Conservation (phyloP, 2,888 invertebrate genomes). For the Nysson spinosus region DNA sequence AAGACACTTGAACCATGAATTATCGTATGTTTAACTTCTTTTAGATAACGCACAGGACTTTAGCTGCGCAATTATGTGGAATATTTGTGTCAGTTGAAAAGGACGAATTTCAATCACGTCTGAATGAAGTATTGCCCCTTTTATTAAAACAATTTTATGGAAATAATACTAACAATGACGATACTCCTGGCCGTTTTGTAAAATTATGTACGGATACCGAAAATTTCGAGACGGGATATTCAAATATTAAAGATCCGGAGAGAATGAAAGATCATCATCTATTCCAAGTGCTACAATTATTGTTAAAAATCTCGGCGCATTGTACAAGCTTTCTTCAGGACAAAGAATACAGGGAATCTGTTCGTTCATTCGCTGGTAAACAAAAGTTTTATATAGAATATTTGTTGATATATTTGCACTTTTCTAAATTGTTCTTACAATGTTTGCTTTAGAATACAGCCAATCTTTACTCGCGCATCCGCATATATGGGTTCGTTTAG, state of each 20-base stretch:
- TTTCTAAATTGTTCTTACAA: slow-evolving; percentile 47
- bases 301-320: slow-evolving; percentile 83
- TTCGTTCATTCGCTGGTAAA: slow-evolving; percentile 74
- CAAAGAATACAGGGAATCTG: slow-evolving; percentile 78
- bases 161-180: slow-evolving; percentile 56
- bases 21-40: slow-evolving; percentile 31
- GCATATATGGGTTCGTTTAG: slow-evolving; percentile 91
- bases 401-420: background rate
- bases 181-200: slow-evolving; percentile 73
- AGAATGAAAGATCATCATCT: slow-evolving; percentile 85
- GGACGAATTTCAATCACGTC: slow-evolving; percentile 83
- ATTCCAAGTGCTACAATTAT: slow-evolving; percentile 85
- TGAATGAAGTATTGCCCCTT: slow-evolving; percentile 82
- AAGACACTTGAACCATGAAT: too few species aligned
- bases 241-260: slow-evolving; percentile 80
- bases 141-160: slow-evolving; percentile 75
- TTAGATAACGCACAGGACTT: slow-evolving; percentile 83
- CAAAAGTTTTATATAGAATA: background rate
- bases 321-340: slow-evolving; percentile 82
- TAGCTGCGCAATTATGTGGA: slow-evolving; percentile 89
- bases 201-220: slow-evolving; percentile 42
- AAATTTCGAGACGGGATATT: slow-evolving; percentile 12
- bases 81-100: slow-evolving; percentile 89
- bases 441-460: slow-evolving; percentile 81
- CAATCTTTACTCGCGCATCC: slow-evolving; percentile 88